Base-by-base conservation (phyloP, 2,113 vertebrate species). In the Barnardius zonarius region DNA sequence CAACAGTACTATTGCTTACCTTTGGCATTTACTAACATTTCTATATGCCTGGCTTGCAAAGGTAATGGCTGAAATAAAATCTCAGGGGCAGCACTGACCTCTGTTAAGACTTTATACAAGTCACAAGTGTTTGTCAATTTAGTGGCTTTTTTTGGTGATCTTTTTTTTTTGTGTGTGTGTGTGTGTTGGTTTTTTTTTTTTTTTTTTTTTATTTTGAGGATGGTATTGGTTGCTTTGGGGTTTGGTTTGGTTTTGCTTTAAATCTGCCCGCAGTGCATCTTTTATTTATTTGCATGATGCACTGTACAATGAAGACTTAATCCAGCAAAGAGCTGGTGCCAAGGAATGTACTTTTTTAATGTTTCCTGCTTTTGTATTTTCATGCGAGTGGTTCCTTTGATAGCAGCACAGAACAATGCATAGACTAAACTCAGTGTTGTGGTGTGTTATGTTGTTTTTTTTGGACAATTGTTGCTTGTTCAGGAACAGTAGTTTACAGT, bases 351-450 rank as follows among this genome's bases (percentile, higher is more conserved):
- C 22, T 86, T 96, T 83, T 91, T n/a, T 8, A 79, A 79, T 88
- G 83, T 82, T 97, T 97, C 96, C 96, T 96, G 91, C 92, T 81
- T 97, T 95, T 97, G 94, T 96, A 31, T 95, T 93, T 92, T 91
- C 72, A 31, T 92, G 87, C 57, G 0, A 93, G 88, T 97, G 95
- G 90, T 97, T 96, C 93, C 88, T 97, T 97, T 97, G 96, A 96
- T 96, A 96, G 74, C 88, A 90, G 39, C 77, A 44, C n/a, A 81
- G 91, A 96, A 96, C 95, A 97, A 96, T 94, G 78, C 82, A 86
- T n/a, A 74, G 70, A 72, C 55, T 86, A 82, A 97, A 86, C 66
- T 90, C 83, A 59, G 57, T 24, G 57, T 59, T 59, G 57, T 59
- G 57, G 33, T 59, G 57, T 13, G 6, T 68, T 10, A 48, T 83